phyloP scores from a whole-genome alignment of 2,113 vertebrate genomes.

The Apteryx owenii region DNA sequence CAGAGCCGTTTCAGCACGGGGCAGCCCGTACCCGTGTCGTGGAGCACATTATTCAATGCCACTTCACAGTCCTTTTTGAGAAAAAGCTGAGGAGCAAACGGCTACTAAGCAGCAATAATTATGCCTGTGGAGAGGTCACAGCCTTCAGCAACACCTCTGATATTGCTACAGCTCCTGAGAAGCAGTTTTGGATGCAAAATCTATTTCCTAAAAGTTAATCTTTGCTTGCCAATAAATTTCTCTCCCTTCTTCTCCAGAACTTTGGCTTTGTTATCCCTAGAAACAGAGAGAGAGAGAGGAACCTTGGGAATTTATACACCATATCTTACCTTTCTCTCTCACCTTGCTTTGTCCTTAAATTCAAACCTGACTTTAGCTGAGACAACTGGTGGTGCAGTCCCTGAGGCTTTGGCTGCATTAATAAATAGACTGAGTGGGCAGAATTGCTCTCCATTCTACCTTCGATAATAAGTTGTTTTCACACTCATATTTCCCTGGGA shows the following conservation, averaged over 20 bases:
- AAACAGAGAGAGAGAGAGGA: background rate
- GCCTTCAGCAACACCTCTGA: background rate
- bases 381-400: background rate
- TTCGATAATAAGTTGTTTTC: background rate
- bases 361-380: background rate
- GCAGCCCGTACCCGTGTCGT: background rate
- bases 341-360: background rate
- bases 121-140: background rate
- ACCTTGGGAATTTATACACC: background rate
- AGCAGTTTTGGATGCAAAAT: background rate
- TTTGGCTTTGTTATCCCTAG: background rate
- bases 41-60: rapidly evolving
- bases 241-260: background rate
- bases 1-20: background rate
- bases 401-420: rapidly evolving
- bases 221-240: background rate
- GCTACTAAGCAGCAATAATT: background rate
- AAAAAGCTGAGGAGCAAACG: background rate
- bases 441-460: background rate
- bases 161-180: background rate
- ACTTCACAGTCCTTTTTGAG: background rate
- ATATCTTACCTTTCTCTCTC: background rate
- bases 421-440: background rate
- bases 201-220: background rate
- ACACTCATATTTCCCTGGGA: background rate